Conservation (phyloP, 2,797 vertebrate species). For the Anolis apletophallus region DNA sequence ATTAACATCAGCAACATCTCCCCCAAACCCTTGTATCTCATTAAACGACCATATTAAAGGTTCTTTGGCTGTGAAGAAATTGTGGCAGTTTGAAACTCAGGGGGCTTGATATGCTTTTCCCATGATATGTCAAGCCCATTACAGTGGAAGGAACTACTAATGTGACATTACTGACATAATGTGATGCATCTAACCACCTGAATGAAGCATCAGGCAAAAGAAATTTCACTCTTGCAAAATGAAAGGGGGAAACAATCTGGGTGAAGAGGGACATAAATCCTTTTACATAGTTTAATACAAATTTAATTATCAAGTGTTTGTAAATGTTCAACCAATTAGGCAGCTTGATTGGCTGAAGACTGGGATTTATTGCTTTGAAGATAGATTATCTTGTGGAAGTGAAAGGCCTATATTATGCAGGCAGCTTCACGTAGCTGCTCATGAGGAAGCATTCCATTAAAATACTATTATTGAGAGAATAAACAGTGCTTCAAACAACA, state of each 20-base stretch:
- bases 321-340: slow-evolving; percentile 71
- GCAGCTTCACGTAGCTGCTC: slow-evolving; percentile 47
- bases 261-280: slow-evolving; percentile 63
- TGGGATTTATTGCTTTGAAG: slow-evolving; percentile 57
- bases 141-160: slow-evolving; percentile 63
- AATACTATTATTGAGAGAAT: slow-evolving; percentile 21
- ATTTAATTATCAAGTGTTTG: slow-evolving; percentile 71
- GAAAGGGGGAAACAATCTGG: slow-evolving; percentile 49
- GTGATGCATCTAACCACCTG: slow-evolving; percentile 61
- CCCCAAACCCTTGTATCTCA: slow-evolving; percentile 1
- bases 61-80: slow-evolving; percentile 4
- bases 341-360: slow-evolving; percentile 50
- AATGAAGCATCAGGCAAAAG: slow-evolving; percentile 62
- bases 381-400: slow-evolving; percentile 60
- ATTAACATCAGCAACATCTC: not conserved
- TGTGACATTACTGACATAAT: slow-evolving; percentile 71
- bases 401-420: slow-evolving; percentile 49
- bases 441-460: slow-evolving; percentile 39
- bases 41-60: slow-evolving; percentile 22
- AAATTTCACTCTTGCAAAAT: slow-evolving; percentile 59
- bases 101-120: slow-evolving; percentile 53
- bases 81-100: not conserved
- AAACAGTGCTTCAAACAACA: not conserved
- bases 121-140: slow-evolving; percentile 65
- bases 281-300: slow-evolving; percentile 66